Evolutionary conservation across 2,888 invertebrate species (phyloP).

Genomic region (Latheticus oryzae): DNA sequence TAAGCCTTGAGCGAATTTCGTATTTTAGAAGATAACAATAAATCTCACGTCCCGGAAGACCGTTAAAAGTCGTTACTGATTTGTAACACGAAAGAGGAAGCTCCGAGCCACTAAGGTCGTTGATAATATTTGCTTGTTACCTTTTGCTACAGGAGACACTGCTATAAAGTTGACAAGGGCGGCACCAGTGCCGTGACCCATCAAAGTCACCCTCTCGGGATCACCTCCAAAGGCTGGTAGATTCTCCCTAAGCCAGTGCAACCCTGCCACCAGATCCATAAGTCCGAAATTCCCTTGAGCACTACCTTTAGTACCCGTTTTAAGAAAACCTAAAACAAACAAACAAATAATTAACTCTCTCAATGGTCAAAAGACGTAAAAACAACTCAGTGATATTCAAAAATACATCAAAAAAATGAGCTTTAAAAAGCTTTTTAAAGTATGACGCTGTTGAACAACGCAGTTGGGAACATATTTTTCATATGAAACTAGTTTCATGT

Average conservation of each 20-base stretch:
- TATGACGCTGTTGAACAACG: too few species aligned
- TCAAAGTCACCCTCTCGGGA: slow-evolving; percentile 89
- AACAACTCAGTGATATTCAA: too few species aligned
- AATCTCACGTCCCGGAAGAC: slow-evolving; percentile 24
- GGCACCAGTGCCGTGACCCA: slow-evolving; percentile 97
- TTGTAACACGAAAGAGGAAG: slow-evolving; percentile 36
- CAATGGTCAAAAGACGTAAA: too few species aligned
- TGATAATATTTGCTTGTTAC: slow-evolving; percentile 67
- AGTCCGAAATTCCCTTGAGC: slow-evolving; percentile 92
- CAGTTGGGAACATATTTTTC: too few species aligned
- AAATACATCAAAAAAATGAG: too few species aligned
- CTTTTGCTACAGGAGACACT: slow-evolving; percentile 94
- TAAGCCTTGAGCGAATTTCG: slow-evolving; percentile 6
- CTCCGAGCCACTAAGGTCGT: slow-evolving; percentile 22
- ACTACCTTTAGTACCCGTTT: slow-evolving; percentile 89
- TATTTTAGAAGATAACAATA: slow-evolving; percentile 22
- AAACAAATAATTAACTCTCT: slow-evolving; percentile 19
- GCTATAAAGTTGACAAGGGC: slow-evolving; percentile 96
- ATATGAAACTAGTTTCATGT: too few species aligned
- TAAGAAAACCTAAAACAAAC: slow-evolving; percentile 81
- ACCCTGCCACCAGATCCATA: slow-evolving; percentile 93
- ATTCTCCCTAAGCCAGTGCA: slow-evolving; percentile 97
- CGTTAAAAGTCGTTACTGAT: slow-evolving; percentile 38
- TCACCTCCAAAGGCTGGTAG: slow-evolving; percentile 96
- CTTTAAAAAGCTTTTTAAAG: neutral